phyloP scores from a whole-genome alignment of 2,113 vertebrate species.

The Phaethon lepturus region DNA sequence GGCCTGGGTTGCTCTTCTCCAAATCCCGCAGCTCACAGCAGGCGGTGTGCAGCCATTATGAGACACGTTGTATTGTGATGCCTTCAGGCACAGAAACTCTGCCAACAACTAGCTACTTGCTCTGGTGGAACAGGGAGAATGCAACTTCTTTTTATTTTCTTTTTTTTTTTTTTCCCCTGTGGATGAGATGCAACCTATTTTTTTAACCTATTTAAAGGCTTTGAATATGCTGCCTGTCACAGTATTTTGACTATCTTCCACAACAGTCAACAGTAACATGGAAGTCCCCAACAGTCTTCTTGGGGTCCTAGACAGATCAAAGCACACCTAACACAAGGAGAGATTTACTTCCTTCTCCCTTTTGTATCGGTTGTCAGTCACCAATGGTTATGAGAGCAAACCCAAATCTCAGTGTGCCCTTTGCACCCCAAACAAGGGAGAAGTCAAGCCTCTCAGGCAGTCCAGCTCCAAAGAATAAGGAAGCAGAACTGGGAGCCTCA shows the following conservation, averaged over 20 bases:
- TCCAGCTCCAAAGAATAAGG: neutral
- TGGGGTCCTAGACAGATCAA: neutral
- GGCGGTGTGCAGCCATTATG: conserved; percentile 7
- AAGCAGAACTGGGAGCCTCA: neutral
- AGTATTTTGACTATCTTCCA: neutral
- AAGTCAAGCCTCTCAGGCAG: neutral
- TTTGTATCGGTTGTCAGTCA: neutral
- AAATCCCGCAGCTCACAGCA: conserved; percentile 37
- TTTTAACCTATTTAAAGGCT: conserved; percentile 39
- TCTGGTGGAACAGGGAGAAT: neutral
- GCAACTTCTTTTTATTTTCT: neutral
- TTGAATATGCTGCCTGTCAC: neutral
- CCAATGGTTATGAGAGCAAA: neutral
- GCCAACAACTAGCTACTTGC: conserved; percentile 7
- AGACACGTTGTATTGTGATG: neutral
- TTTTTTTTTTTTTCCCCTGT: neutral
- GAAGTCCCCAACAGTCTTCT: neutral
- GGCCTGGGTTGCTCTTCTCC: neutral
- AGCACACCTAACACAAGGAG: neutral
- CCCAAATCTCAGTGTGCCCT: neutral
- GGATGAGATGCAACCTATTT: conserved; percentile 41
- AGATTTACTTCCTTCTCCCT: neutral
- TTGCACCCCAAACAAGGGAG: neutral
- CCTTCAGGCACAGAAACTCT: conserved; percentile 15
- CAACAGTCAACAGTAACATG: neutral